Base-by-base conservation (phyloP, 2,113 vertebrate genomes). In the Triplophysa siluroides region DNA sequence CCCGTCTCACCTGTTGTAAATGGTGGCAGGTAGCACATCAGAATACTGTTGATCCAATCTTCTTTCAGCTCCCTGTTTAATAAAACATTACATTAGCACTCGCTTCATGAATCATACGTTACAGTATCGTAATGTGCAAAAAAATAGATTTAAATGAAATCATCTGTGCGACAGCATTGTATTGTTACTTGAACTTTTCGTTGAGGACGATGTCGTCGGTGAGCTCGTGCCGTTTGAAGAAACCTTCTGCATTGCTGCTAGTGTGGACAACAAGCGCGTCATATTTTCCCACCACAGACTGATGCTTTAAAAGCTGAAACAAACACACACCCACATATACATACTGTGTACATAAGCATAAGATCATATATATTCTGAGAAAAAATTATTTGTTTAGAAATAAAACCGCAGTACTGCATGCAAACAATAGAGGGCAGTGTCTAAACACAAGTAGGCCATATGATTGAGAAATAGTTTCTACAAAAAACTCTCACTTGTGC, bases 21-120 rank as follows among this genome's bases (percentile, higher is more conserved):
- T 5, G 86, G 82, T 72, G 86, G 81, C 41, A 87, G 81, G 73
- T 87, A 86, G 52, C 86, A 83, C 86, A 87, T 86, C 8, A 86
- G 66, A n/a, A 81, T 85, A 45, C 81, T 85, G 73, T 86, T 85
- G 43, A 73, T 81, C 85, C 85, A 86, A 1, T 86, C 83, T 60
- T 79, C 81, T 41, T 77, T 81, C 70, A 87, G 74, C 60, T 86
- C 83, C 38, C 86, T 87, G 54, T 16, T 6, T 19, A 63, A 23
- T 12, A 11, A 58, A 58, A 5, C 50, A 16, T 7, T 38, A 38
- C 5, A 38, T 38, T 38, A 38, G 5, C 43, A 45, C 12, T 45
- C 11, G 10, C 11, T 1, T 6, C 33, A 38, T 38, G 33, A 12
- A 9, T 45, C 43, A 45, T 2, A 45, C 8, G 41, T 41, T 41